Percentiles rank a stretch among this genome's conserved stretches.
Evolutionary conservation across 2,888 invertebrate species (phyloP).

Genomic region (Entomobrya proxima): DNA sequence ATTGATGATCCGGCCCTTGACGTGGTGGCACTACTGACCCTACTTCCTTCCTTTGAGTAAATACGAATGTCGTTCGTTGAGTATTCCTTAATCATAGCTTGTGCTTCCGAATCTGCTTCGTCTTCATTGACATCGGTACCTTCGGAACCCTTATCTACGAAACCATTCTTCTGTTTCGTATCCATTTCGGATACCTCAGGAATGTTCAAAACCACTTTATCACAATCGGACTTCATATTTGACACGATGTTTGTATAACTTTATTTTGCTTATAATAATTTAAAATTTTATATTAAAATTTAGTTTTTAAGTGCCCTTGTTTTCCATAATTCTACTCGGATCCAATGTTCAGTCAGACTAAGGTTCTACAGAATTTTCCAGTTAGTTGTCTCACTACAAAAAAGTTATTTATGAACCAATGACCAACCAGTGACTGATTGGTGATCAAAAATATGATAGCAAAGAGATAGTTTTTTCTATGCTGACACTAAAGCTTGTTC

Average conservation of each 20-base stretch:
- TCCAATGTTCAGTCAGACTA: too few species aligned
- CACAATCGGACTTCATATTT: constrained; percentile 39
- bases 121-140: background rate
- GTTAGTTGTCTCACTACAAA: too few species aligned
- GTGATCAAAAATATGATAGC: too few species aligned
- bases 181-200: background rate
- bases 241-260: background rate
- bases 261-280: too few species aligned
- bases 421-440: too few species aligned
- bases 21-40: background rate
- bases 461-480: too few species aligned
- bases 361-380: too few species aligned
- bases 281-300: too few species aligned
- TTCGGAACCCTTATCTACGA: background rate
- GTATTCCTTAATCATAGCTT: constrained; percentile 21
- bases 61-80: background rate
- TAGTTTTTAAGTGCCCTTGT: too few species aligned
- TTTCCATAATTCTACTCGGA: too few species aligned
- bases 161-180: background rate
- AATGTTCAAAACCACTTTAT: background rate
- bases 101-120: background rate
- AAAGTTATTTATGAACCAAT: too few species aligned
- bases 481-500: too few species aligned
- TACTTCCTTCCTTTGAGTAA: background rate
- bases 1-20: background rate